Evolutionary conservation across 2,113 vertebrate genomes (phyloP), one percentile per base, ranked within the genome.

Genomic region (Prinia subflava): DNA sequence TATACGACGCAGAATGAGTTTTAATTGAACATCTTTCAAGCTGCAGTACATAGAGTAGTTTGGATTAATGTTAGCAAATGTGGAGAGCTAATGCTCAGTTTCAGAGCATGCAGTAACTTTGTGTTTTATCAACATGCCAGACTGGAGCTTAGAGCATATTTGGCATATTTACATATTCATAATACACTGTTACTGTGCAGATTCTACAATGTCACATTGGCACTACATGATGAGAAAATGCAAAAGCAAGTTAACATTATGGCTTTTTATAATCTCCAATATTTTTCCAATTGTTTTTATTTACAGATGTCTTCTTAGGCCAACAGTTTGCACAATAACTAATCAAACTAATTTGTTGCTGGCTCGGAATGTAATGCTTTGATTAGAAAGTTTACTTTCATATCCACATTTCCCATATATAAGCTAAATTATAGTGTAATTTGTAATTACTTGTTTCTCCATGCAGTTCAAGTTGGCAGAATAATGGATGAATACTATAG

Each of bases 21-120:
- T 97, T 97, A 97, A 97, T 96, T 96, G 64, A 95, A 90, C 95
- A 96, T 95, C 60, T 95, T 96, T 97, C 90, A 96, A 94, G 71
- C 71, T 89, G n/a, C 60, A 83, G 53, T 93, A 76, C 71, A 49
- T 62, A 39, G 62, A 90, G 44, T 67, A 83, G 57, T 73, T 94
- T 87, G 86, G 87, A 97, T 95, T 97, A 96, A 96, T 67, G 64
- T 83, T 92, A 91, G 90, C 62, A 95, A 96, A 96, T 90, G 87
- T 89, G 50, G 53, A 87, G 78, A 89, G 88, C 75, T 96, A 97
- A 95, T 91, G 46, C 50, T 96, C 56, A 60, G 64, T 93, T 97
- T 96, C 88, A 84, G 64, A 95, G 68, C 2, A 0, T 80, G 83
- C 85, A 92, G 90, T 96, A 94, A 91, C 78, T 96, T 95, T 73